phyloP scores from a whole-genome alignment of 2,797 vertebrate genomes.

The Hypotaenidia philippensis region DNA sequence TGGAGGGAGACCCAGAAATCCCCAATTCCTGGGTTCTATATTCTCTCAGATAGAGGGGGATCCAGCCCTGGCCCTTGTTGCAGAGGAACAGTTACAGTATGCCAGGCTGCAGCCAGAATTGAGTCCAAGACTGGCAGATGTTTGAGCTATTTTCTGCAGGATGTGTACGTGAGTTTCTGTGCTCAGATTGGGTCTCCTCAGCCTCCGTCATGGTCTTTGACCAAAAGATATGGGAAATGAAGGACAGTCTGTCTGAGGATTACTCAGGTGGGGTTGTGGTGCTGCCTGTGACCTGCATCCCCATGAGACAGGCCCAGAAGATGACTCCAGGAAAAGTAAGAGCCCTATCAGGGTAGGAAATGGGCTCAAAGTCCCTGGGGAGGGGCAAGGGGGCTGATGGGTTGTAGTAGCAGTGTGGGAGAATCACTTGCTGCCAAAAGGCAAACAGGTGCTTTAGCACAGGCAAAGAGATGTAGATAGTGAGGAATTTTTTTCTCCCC shows the following conservation, averaged over 20 bases:
- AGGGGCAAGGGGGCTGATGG: background rate
- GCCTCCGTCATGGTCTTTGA: background rate
- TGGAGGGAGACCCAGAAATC: background rate
- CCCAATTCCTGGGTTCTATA: background rate
- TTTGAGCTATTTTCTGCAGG: background rate
- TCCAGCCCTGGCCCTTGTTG: background rate
- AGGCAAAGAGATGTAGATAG: conserved; percentile 12
- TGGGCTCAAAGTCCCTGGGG: background rate
- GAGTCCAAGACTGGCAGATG: background rate
- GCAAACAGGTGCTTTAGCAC: background rate
- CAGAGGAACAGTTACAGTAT: background rate
- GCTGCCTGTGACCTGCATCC: background rate
- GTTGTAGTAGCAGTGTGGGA: background rate
- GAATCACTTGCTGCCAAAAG: background rate
- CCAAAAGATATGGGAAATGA: background rate
- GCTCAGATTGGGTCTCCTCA: rapidly evolving
- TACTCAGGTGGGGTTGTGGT: background rate
- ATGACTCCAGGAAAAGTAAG: background rate
- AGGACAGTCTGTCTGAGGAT: background rate
- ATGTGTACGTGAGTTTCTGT: rapidly evolving
- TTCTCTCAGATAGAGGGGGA: background rate
- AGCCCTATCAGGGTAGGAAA: background rate
- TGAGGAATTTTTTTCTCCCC: conserved; percentile 51
- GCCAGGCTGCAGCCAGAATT: background rate
- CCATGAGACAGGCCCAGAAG: background rate